A percentile compares a stretch with the other conserved stretches of the same genome.
Evolutionary conservation across 1,140 invertebrate species (phyloP).

Genomic region (Heliconius hewitsoni): DNA sequence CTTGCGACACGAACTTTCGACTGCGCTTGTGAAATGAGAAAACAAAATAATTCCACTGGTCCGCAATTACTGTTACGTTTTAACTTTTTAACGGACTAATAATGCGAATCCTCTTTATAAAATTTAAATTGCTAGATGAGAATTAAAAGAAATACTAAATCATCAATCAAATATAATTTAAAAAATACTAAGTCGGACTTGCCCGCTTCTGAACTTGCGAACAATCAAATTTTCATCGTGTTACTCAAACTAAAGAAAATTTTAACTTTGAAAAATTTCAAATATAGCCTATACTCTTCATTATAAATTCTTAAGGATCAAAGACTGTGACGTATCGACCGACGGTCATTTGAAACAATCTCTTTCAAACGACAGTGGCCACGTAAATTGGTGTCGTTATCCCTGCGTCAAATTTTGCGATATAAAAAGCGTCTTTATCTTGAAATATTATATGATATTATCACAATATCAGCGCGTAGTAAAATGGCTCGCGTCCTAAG

Average conservation of each 20-base stretch:
- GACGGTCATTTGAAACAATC: conserved; percentile 16
- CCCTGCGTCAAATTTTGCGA: conserved; percentile 13
- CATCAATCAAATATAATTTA: too few species aligned
- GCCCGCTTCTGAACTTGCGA: too few species aligned
- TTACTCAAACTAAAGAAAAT: not conserved
- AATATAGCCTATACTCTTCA: not conserved
- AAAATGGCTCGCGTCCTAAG: conserved; percentile 60
- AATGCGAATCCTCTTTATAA: not conserved
- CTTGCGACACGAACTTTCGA: conserved; percentile 3
- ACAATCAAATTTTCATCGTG: not conserved
- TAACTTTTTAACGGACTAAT: not conserved
- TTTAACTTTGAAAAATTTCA: not conserved
- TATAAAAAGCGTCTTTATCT: conserved; percentile 40
- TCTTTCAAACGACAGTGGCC: conserved; percentile 13
- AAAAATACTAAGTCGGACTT: too few species aligned
- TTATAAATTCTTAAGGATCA: not conserved
- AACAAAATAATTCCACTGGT: not conserved
- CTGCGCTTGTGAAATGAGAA: not conserved
- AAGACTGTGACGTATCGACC: not conserved
- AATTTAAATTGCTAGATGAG: not conserved
- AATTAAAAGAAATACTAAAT: too few species aligned
- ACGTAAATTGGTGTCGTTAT: conserved; percentile 23
- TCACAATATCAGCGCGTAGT: conserved; percentile 67
- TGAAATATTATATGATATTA: conserved; percentile 58
- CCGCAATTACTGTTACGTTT: not conserved